Base-by-base conservation (phyloP, 2,797 vertebrate species). In the Characodon lateralis region DNA sequence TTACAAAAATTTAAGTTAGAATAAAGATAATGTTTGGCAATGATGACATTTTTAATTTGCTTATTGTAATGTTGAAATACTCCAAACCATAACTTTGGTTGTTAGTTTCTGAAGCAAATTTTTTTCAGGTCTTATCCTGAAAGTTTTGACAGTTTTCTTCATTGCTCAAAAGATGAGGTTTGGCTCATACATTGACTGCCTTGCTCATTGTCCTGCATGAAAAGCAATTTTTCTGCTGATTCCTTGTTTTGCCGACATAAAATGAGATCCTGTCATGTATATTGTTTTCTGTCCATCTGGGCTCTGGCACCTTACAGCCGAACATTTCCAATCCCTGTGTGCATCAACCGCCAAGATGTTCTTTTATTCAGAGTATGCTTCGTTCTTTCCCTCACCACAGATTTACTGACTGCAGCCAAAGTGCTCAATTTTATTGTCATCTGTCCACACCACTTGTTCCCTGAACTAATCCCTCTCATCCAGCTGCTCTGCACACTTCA, bases 341-440 rank as follows among this genome's bases (percentile, higher is more conserved):
- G 66, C 41, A 46, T 22, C 22, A 26, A n/a, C 41, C 12, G 65
- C 39, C 66, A 69, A 69, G 39, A 69, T 69, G 66, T 46, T 69
- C 41, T 69, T 69, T 69, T 69, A 46, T 69, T 69, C 66, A 26
- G 41, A n/a, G 39, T 46, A 41, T 46, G 66, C 41, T 43, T 12
- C 1, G 12, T n/a, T 69, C 41, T n/a, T 69, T 46, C 13, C 66
- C 39, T 46, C 66, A 7, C 41, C 41, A n/a, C 66, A 69, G 66
- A 69, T 69, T 69, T 69, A 43, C 66, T n/a, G 39, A 46, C 66
- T 69, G 41, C 39, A 69, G 66, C 66, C 66, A 46, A 69, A 69
- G 39, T 69, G 41, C 41, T 46, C 66, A 43, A 69, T 69, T 69
- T 69, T 69, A 69, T 69, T 69, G 66, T 69, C 66, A 69, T 69